phyloP scores from a whole-genome alignment of 2,113 vertebrate genomes.

The Mirza zaza region DNA sequence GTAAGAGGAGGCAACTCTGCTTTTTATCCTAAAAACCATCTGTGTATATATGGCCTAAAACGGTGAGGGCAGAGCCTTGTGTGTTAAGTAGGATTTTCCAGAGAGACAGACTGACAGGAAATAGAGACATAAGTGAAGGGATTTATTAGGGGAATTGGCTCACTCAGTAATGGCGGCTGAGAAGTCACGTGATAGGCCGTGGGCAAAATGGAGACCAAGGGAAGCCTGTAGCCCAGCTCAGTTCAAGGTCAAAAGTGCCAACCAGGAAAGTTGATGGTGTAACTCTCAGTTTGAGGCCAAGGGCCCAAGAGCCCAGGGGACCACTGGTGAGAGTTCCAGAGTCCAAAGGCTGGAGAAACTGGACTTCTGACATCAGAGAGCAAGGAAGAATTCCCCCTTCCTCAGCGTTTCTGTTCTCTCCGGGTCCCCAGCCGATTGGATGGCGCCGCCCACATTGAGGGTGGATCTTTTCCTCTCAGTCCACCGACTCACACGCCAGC shows the following conservation, averaged over 20 bases:
- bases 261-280: neutral
- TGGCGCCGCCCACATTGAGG: neutral
- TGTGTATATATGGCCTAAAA: neutral
- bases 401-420: neutral
- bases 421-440: neutral
- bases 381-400: neutral
- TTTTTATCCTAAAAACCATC: neutral
- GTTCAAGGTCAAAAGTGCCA: neutral
- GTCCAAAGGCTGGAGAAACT: neutral
- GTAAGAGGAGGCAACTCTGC: neutral
- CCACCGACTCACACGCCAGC: neutral
- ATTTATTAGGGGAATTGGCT: neutral
- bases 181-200: neutral
- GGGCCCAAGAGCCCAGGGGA: neutral
- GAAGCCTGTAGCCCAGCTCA: neutral
- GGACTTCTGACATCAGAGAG: neutral
- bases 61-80: accelerated
- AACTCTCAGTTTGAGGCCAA: neutral
- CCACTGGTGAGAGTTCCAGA: neutral
- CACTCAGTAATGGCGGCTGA: neutral
- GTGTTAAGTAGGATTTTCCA: neutral
- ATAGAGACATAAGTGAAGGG: neutral
- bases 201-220: neutral
- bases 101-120: neutral
- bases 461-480: neutral